phyloP scores from a whole-genome alignment of 2,797 vertebrate genomes.

The Acanthurus leucopareius region DNA sequence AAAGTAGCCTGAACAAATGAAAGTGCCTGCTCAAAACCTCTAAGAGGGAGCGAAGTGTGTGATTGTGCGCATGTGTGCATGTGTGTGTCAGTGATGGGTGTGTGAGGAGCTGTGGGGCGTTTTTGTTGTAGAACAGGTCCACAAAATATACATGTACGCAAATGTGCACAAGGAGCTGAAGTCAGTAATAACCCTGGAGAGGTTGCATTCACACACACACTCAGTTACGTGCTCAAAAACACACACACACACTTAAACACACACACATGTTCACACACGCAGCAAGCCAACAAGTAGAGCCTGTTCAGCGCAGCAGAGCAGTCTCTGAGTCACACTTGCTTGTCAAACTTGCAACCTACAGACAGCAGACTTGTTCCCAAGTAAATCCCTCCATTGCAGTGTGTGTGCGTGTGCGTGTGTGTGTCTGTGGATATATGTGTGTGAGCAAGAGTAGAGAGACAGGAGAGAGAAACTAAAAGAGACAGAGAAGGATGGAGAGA shows the following conservation, averaged over 20 bases:
- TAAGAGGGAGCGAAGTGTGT: not conserved
- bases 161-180: slow-evolving; percentile 30
- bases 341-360: slow-evolving; percentile 67
- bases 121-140: slow-evolving; percentile 59
- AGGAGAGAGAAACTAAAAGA: not conserved
- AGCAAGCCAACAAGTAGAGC: slow-evolving; percentile 78
- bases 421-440: too few species aligned
- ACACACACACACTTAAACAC: slow-evolving; percentile 12
- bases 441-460: not conserved
- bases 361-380: slow-evolving; percentile 58
- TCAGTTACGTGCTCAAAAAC: slow-evolving; percentile 4
- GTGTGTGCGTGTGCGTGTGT: too few species aligned
- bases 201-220: slow-evolving; percentile 10
- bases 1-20: slow-evolving; percentile 38
- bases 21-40: slow-evolving; percentile 1
- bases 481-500: not conserved
- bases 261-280: slow-evolving; percentile 5
- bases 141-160: slow-evolving; percentile 36
- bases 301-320: slow-evolving; percentile 73
- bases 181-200: slow-evolving; percentile 21
- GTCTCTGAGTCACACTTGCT: slow-evolving; percentile 75
- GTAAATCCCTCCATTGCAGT: slow-evolving; percentile 9
- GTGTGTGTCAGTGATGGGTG: slow-evolving; percentile 9
- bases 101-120: slow-evolving; percentile 19
- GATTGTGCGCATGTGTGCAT: slow-evolving; percentile 23